phyloP scores from a whole-genome alignment of 1,140 invertebrate genomes.

The Formica exsecta region DNA sequence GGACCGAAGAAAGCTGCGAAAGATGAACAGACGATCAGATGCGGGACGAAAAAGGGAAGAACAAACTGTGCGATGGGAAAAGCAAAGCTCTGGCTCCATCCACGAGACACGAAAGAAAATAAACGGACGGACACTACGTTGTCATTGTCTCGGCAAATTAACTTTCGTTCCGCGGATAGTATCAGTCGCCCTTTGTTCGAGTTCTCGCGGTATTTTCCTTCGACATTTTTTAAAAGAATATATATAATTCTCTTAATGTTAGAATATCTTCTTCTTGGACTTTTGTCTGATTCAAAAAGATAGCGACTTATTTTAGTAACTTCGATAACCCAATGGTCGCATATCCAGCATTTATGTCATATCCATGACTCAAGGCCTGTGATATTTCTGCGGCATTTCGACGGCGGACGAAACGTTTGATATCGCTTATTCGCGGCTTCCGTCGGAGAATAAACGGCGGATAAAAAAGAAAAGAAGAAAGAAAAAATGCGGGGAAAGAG shows the following conservation, averaged over 20 bases:
- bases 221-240: background rate
- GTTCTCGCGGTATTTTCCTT: no score
- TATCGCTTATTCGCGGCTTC: constrained; percentile 59
- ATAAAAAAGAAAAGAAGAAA: background rate
- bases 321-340: constrained; percentile 14
- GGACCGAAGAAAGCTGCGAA: constrained; percentile 56
- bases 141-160: constrained; percentile 63
- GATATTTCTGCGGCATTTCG: constrained; percentile 53
- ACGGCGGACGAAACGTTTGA: constrained; percentile 55
- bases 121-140: constrained; percentile 56
- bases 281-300: background rate
- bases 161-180: constrained; percentile 42
- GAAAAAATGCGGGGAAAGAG: background rate
- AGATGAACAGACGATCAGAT: constrained; percentile 39
- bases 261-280: background rate
- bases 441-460: constrained; percentile 8
- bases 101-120: constrained; percentile 66
- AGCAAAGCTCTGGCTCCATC: constrained; percentile 65
- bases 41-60: constrained; percentile 45
- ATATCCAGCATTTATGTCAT: constrained; percentile 27
- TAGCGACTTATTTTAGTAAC: constrained; percentile 19
- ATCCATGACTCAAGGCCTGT: constrained; percentile 42
- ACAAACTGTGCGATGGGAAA: constrained; percentile 62
- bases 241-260: background rate
- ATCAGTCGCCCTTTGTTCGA: constrained; percentile 36